Evolutionary conservation across 2,797 vertebrate species (phyloP).

Genomic region (Scarus forsteni): DNA sequence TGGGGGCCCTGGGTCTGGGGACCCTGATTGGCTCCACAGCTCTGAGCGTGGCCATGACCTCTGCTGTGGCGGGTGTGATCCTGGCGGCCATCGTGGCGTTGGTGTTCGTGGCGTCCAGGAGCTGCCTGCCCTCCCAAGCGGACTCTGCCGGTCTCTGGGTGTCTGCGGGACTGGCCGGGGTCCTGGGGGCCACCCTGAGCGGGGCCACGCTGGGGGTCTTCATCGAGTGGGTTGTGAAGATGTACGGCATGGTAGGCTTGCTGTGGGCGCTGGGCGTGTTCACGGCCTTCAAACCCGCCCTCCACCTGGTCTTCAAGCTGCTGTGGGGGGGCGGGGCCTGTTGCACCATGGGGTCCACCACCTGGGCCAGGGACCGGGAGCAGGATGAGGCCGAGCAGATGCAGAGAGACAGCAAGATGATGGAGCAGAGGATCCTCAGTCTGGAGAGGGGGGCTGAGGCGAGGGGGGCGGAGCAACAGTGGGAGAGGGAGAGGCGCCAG

Average conservation of each 20-base stretch:
- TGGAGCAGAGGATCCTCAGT: slow-evolving; percentile 70
- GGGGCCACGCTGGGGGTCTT: slow-evolving; percentile 66
- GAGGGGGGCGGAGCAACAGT: slow-evolving; percentile 6
- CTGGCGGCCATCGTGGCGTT: slow-evolving; percentile 64
- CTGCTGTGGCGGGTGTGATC: slow-evolving; percentile 73
- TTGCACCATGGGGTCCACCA: slow-evolving; percentile 11
- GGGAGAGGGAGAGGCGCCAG: slow-evolving; percentile 38
- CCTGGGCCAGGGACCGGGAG: slow-evolving; percentile 30
- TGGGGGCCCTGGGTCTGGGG: slow-evolving; percentile 79
- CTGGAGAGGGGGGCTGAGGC: slow-evolving; percentile 46
- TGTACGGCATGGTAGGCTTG: slow-evolving; percentile 66
- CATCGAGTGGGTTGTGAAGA: slow-evolving; percentile 68
- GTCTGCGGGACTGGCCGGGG: slow-evolving; percentile 63
- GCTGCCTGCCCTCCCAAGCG: slow-evolving; percentile 4
- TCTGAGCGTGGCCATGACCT: slow-evolving; percentile 74
- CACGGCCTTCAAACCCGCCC: slow-evolving; percentile 63
- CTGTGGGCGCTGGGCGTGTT: slow-evolving; percentile 72
- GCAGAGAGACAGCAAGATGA: slow-evolving; percentile 54
- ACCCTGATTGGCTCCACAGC: slow-evolving; percentile 77
- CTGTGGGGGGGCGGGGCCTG: slow-evolving; percentile 49
- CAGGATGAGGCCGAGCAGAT: slow-evolving; percentile 55
- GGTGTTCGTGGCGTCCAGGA: slow-evolving; percentile 49
- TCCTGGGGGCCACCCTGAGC: slow-evolving; percentile 64
- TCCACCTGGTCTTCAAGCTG: slow-evolving; percentile 60
- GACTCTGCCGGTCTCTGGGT: slow-evolving; percentile 57